Evolutionary conservation across 2,888 invertebrate species (phyloP), one percentile per base, ranked within the genome.

Genomic region (Agriopis marginaria): DNA sequence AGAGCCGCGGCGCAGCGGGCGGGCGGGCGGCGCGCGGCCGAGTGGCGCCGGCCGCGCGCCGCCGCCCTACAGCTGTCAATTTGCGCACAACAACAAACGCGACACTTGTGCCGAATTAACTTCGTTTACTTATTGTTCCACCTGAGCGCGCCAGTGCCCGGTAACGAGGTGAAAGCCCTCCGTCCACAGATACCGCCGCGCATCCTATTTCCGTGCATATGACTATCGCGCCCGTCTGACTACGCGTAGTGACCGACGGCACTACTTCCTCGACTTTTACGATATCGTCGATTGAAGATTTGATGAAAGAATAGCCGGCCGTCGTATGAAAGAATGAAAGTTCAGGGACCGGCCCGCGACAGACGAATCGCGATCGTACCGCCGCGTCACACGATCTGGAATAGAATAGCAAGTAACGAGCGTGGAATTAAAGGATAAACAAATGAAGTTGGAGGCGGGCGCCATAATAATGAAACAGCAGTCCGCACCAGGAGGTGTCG

Each of bases 371-470:
- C 90, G 86, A 89, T 86, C 88, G 85, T 86, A 83, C 82, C 82
- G 80, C 86, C 86, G 85, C 93, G 93, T 92, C 92, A 91, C 84
- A 85, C 84, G 82, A 90, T 87, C 93, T 88, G 92, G 92, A 93
- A 93, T 93, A 94, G 93, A 90, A 88, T 86, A 85, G 80, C 87
- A 86, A 83, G 84, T 82, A 83, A 85, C 85, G 86, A 81, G 87
- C 88, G 90, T 85, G 89, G 91, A 91, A 93, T 93, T 92, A 92
- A 93, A 92, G 93, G 93, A 94, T 93, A 94, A 94, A 94, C 93
- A 94, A 92, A 92, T 91, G 92, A 91, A 89, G 86, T 87, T 84
- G 79, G 89, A 84, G 84, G 86, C 90, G 87, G 81, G 84, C 87
- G 89, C 88, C 87, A 87, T 88, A 86, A 90, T 91, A 91, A 90